Percentiles rank a stretch among this genome's conserved stretches.
phyloP scores from a whole-genome alignment of 2,797 vertebrate species.

The Pipistrellus kuhlii region DNA sequence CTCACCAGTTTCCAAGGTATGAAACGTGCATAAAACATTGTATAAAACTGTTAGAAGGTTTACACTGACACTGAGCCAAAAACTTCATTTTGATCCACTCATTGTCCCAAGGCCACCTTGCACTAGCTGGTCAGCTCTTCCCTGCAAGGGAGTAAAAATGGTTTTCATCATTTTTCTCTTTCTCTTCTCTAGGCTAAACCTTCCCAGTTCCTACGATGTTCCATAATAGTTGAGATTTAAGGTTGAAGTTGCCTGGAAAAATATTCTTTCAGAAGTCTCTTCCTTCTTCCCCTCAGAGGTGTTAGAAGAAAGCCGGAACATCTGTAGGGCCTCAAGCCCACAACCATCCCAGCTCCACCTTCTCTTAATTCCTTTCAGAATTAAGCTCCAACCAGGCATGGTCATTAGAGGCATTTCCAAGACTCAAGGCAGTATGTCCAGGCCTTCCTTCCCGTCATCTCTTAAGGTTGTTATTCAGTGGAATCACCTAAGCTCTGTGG shows the following conservation, averaged over 20 bases:
- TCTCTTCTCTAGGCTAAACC: neutral
- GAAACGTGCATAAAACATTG: too few relatives aligned
- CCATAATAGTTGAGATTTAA: neutral
- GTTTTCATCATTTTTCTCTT: neutral
- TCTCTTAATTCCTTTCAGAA: neutral
- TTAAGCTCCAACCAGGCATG: neutral
- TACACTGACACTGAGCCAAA: neutral
- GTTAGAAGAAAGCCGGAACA: neutral
- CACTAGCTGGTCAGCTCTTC: neutral
- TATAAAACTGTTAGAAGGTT: slow-evolving; percentile 13
- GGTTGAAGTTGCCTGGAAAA: neutral
- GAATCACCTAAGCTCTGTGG: neutral
- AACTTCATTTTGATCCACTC: neutral
- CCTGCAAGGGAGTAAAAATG: neutral
- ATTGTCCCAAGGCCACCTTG: neutral
- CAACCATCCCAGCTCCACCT: neutral
- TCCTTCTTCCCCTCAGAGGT: slow-evolving; percentile 10
- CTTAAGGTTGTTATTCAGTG: neutral
- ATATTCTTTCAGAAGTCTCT: neutral
- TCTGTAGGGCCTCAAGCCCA: neutral
- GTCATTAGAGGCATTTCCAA: neutral
- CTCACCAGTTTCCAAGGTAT: neutral
- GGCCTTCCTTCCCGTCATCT: neutral
- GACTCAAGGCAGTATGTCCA: neutral
- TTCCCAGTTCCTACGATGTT: neutral